Evolutionary conservation across 1,140 invertebrate genomes (phyloP).

Genomic region (Rhopalosiphum padi): DNA sequence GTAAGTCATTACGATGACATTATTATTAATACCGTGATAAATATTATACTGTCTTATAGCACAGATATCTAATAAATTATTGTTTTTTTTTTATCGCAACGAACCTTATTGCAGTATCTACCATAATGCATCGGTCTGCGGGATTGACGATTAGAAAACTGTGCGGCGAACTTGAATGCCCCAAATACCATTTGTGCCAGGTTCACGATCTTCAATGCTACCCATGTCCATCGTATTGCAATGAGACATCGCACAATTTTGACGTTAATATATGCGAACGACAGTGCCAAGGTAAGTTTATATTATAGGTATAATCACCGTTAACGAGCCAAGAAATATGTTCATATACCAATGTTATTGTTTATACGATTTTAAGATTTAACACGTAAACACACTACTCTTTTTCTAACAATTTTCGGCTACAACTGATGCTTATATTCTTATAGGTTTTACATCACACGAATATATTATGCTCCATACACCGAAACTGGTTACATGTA

Average conservation of each 20-base stretch:
- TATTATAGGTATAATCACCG: background rate
- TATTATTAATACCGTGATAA: background rate
- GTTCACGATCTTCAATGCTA: slow-evolving; percentile 27
- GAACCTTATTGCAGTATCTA: background rate
- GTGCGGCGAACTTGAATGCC: slow-evolving; percentile 26
- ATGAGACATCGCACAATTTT: slow-evolving; percentile 32
- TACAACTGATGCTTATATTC: no score
- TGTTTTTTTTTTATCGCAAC: background rate
- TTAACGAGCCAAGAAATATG: background rate
- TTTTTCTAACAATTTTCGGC: no score
- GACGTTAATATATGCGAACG: background rate
- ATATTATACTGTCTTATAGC: background rate
- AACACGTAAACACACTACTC: no score
- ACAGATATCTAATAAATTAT: background rate
- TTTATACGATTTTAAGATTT: no score
- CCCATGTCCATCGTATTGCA: slow-evolving; percentile 23
- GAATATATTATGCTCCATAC: no score
- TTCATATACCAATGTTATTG: background rate
- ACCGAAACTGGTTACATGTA: no score
- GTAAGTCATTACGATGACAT: background rate
- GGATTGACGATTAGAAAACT: background rate
- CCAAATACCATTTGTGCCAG: slow-evolving; percentile 1
- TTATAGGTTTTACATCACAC: no score
- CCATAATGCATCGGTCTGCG: background rate
- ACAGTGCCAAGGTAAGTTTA: slow-evolving; percentile 39